Evolutionary conservation across 1,140 invertebrate genomes (phyloP).

Genomic region (Anagrus nilaparvatae): DNA sequence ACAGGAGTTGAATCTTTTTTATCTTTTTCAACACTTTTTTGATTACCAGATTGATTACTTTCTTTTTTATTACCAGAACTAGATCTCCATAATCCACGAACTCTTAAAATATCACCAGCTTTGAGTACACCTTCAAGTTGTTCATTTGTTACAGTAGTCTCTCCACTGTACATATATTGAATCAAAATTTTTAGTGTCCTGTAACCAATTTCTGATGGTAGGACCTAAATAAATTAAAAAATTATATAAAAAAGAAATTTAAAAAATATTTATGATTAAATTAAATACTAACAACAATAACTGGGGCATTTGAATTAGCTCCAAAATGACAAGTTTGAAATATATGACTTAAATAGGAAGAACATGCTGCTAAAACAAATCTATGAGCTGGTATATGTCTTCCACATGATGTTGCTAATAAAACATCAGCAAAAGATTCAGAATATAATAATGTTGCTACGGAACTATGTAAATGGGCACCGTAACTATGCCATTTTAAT

Average conservation of each 20-base stretch:
- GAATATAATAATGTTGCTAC: slow-evolving; percentile 67
- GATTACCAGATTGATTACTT: slow-evolving; percentile 36
- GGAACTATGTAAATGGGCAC: slow-evolving; percentile 66
- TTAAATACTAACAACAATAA: slow-evolving; percentile 33
- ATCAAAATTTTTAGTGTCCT: slow-evolving; percentile 68
- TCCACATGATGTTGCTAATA: slow-evolving; percentile 69
- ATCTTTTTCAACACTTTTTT: slow-evolving; percentile 30
- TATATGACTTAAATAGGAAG: slow-evolving; percentile 48
- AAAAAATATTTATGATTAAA: neutral
- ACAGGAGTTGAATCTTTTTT: slow-evolving; percentile 26
- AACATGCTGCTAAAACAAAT: slow-evolving; percentile 74
- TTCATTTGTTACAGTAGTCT: slow-evolving; percentile 75
- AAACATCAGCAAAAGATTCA: slow-evolving; percentile 75
- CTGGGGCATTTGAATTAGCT: slow-evolving; percentile 39
- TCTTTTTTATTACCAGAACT: slow-evolving; percentile 45
- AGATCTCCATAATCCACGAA: slow-evolving; percentile 51
- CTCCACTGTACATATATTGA: slow-evolving; percentile 80
- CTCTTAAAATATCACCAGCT: slow-evolving; percentile 67
- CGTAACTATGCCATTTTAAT: slow-evolving; percentile 77
- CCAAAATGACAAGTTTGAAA: slow-evolving; percentile 42
- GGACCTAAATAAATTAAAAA: slow-evolving; percentile 40
- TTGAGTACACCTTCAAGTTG: slow-evolving; percentile 66
- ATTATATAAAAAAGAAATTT: neutral
- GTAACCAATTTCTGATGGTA: slow-evolving; percentile 70
- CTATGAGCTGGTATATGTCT: slow-evolving; percentile 75